Conservation (phyloP, 2,797 vertebrate genomes). For the Muscicapa striata region DNA sequence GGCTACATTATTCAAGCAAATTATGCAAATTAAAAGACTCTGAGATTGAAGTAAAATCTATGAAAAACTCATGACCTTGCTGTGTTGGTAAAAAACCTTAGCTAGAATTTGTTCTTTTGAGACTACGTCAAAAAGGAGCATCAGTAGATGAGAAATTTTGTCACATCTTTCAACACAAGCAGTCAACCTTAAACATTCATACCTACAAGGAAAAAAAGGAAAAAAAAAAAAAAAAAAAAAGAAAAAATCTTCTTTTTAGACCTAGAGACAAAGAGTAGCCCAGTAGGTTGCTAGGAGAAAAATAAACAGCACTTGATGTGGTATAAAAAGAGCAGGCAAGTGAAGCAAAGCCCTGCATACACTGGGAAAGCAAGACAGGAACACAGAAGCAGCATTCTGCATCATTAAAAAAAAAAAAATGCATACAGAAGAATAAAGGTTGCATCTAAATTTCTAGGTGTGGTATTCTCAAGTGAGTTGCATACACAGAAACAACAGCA, state of each 20-base stretch:
- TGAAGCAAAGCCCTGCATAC: background rate
- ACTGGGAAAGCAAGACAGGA: background rate
- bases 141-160: background rate
- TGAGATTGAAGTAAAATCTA: background rate
- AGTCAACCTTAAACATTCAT: background rate
- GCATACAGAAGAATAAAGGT: background rate
- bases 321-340: background rate
- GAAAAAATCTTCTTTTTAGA: background rate
- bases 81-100: background rate
- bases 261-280: background rate
- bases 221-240: background rate
- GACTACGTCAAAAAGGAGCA: background rate
- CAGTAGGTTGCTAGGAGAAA: background rate
- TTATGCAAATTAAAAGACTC: slow-evolving; percentile 22
- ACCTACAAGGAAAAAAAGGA: background rate
- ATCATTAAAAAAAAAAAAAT: background rate
- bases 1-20: slow-evolving; percentile 37
- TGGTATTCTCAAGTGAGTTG: background rate
- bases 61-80: slow-evolving; percentile 16
- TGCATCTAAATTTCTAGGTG: background rate
- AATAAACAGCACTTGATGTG: background rate
- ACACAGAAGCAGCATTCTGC: background rate
- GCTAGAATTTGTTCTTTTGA: background rate
- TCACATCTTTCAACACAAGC: background rate
- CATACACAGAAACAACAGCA: background rate